Base-by-base conservation (phyloP, 2,113 vertebrate species). In the Litocranius walleri region DNA sequence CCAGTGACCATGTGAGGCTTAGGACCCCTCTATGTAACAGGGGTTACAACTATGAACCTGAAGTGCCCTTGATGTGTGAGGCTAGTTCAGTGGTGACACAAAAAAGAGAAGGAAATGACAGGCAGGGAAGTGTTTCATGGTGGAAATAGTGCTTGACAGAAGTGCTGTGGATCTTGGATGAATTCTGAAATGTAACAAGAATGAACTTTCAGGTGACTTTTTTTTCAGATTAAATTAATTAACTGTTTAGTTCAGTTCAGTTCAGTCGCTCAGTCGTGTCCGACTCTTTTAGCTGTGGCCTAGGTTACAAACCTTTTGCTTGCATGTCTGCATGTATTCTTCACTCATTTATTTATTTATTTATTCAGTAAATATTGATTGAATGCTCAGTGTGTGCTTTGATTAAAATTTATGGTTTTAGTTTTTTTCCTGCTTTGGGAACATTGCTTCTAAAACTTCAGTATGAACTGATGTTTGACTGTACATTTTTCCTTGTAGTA, bases 151-250 rank as follows among this genome's bases (percentile, higher is more conserved):
- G 45, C 59, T 93, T 88, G 77, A 89, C 5, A 33, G 10, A 93
- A 77, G 43, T 96, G 30, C 85, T 82, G n/a, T 94, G 43, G n/a
- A 88, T 94, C 90, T 91, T 91, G 54, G 6, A 85, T 95, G 84
- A 84, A 91, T 95, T 97, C 45, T 81, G 45, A 91, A 93, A 91
- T 85, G 25, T 84, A 91, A 67, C 52, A 29, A 94, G 91, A 83
- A 74, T 95, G 33, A 80, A 30, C 36, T 71, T 97, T 97, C 89
- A 96, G 36, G 84, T 89, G 23, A 93, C 87, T 12, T 8, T 97
- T 83, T 29, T 96, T 97, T 56, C 29, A 95, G 86, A 86, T 92
- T 95, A 92, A 97, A 59, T 88, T 30, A 88, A 56, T 95, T 92
- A 52, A 13, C 23, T 95, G 3, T 57, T 57, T 4, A 57, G 23